Base-by-base conservation (phyloP, 2,797 vertebrate species). In the Hozukius guyotensis region DNA sequence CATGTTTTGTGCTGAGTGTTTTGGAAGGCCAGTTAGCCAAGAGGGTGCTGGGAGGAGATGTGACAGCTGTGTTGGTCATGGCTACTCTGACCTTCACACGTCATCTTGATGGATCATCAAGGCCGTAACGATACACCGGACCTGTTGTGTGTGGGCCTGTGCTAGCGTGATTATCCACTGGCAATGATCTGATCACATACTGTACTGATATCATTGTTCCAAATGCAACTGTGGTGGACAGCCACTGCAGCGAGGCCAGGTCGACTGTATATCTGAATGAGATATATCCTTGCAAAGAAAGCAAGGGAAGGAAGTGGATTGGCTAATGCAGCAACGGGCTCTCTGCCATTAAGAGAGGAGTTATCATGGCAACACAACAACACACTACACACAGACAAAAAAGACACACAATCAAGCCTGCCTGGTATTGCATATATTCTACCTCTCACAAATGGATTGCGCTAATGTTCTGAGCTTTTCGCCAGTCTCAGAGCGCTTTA, bases 41-140 rank as follows among this genome's bases (percentile, higher is more conserved):
- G 83, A 89, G 90, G 84, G 80, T 89, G 82, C 90, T 82, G 84
- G 84, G 90, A 91, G 87, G 92, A 93, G 92, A 93, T 89, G 93
- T 92, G 94, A 96, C 95, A 95, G 95, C 95, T 96, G 95, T 92
- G 90, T 91, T 88, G 94, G 93, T 94, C 91, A 89, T 31, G 87
- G 93, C 90, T 78, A 84, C 90, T 87, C 91, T 94, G 94, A 95
- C 95, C 95, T 96, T 96, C 95, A 95, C 88, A 82, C 93, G 80
- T 93, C 93, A 86, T 90, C 86, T 87, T 88, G 88, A 92, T 88
- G 89, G 93, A 92, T 92, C 86, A 88, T 93, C 89, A 77, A 78
- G 88, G 86, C 88, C 88, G 84, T 82, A 87, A 87, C 66, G 77
- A 91, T 86, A 87, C 85, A 83, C 89, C 74, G 82, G 81, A 88